Evolutionary conservation across 2,113 vertebrate genomes (phyloP), one percentile per base, ranked within the genome.

Genomic region (Limanda limanda): DNA sequence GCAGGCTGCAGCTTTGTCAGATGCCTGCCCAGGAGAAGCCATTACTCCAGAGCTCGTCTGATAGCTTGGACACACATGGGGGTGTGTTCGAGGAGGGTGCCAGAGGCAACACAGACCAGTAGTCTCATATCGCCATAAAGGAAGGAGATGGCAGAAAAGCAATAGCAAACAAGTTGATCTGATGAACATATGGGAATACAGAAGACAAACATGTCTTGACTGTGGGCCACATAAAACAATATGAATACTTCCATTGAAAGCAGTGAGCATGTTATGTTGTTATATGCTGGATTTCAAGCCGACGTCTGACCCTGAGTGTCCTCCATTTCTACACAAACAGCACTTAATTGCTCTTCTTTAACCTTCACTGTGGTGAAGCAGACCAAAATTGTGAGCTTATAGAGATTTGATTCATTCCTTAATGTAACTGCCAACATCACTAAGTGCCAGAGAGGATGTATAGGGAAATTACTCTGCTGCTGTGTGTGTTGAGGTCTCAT

Each of bases 21-120:
- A 84, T 88, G 70, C 81, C 76, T 79, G 63, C 79, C 83, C 87
- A 76, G 82, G 87, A 90, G 88, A 92, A 90, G 71, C 85, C 90
- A 89, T 91, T 89, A 91, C 83, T 70, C 75, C 74, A 51, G 54
- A 24, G 71, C 65, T 72, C 37, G 80, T 81, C 69, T 81, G 77
- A 87, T 65, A 63, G 83, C 56, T 78, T 69, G 66, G 76, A 83
- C 85, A 80, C 82, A 78, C 60, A 14, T 71, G 63, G 84, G 84
- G 78, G 77, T 82, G 77, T 66, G 55, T 40, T 78, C 27, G 23
- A 70, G 62, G 66, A 25, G 58, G 62, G 60, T 71, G 78, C 81
- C 74, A 78, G 71, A 78, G 74, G 82, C 70, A 75, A 72, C 27
- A 64, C 3, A 76, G 67, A 69, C 35, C 3, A 45, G 37, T 8